These are phyloP conservation scores for Apis laboriosa DNA, from an alignment of 1,140 invertebrate species.

Conservation along the genomic window DNA sequence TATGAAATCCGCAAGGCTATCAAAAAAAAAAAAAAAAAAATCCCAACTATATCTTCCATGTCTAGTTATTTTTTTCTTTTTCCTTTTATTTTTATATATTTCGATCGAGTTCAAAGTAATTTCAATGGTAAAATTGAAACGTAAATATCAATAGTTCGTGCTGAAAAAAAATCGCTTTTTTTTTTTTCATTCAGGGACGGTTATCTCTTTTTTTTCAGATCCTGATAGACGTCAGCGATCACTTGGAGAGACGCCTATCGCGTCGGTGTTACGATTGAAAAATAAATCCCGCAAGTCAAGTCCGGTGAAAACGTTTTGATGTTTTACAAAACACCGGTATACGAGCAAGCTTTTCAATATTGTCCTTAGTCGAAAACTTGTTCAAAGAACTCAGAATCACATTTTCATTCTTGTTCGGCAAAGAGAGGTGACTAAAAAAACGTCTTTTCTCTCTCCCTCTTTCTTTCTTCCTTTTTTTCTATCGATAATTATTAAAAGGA, in stretches of 20 bases:
- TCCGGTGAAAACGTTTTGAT: constrained; percentile 1
- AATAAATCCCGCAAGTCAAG: constrained; percentile 16
- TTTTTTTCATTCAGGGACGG: constrained; percentile 3
- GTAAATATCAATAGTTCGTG: constrained; percentile 8
- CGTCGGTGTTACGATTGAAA: constrained; percentile 10
- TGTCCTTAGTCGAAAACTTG: neutral
- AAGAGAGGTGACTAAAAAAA: neutral
- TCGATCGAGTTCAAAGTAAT: neutral
- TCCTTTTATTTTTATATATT: neutral
- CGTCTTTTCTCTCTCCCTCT: neutral
- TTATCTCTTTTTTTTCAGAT: constrained; percentile 23
- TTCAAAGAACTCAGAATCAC: neutral
- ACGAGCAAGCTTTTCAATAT: neutral
- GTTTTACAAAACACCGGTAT: neutral
- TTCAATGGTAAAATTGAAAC: neutral
- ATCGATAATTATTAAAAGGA: neutral
- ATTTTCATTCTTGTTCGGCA: neutral
- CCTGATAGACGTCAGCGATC: constrained; percentile 14
- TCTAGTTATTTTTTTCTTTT: neutral
- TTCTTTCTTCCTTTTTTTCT: neutral
- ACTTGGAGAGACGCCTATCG: constrained; percentile 3
- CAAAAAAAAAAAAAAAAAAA: too few species aligned
- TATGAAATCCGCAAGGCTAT: too few species aligned
- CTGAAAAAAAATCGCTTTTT: neutral
- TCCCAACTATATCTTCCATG: neutral